These are phyloP conservation scores for Dermolepida albohirtum DNA, from an alignment of 2,888 invertebrate species.

Conservation along the genomic window DNA sequence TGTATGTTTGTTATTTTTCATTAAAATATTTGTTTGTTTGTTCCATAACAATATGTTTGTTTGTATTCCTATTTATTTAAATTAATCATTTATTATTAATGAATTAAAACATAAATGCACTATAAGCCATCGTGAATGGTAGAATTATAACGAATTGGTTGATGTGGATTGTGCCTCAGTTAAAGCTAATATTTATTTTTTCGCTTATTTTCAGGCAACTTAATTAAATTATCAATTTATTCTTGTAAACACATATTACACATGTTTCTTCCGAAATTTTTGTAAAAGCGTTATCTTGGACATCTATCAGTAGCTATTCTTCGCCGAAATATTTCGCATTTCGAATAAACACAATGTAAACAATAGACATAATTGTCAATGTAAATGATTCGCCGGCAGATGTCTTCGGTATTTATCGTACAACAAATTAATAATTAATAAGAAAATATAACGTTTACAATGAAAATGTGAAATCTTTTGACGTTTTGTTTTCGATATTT, in stretches of 20 bases:
- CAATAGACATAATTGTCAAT: conserved; percentile 37
- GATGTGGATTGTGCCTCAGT: too few relatives aligned
- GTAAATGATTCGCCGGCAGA: conserved; percentile 15
- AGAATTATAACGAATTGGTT: too few relatives aligned
- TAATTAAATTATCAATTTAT: conserved; percentile 10
- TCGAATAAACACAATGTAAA: conserved; percentile 5
- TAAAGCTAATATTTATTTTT: too few relatives aligned
- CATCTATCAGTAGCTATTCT: conserved; percentile 22
- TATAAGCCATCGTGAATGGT: too few relatives aligned
- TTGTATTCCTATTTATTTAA: too few relatives aligned
- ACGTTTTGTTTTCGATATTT: conserved; percentile 33
- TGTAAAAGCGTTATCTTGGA: conserved; percentile 3
- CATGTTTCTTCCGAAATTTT: too few relatives aligned
- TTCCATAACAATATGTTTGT: too few relatives aligned
- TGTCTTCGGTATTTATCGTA: conserved; percentile 19
- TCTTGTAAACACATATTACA: background rate
- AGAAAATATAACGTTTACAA: background rate
- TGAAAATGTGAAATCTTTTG: conserved; percentile 1
- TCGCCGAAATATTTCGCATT: conserved; percentile 5
- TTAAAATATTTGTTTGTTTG: too few relatives aligned
- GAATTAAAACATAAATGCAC: too few relatives aligned
- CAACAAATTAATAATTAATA: conserved; percentile 18
- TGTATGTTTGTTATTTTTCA: too few relatives aligned
- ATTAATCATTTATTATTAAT: too few relatives aligned
- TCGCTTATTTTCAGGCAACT: too few relatives aligned